phyloP scores from a whole-genome alignment of 2,888 invertebrate genomes.

The Thyatira batis region DNA sequence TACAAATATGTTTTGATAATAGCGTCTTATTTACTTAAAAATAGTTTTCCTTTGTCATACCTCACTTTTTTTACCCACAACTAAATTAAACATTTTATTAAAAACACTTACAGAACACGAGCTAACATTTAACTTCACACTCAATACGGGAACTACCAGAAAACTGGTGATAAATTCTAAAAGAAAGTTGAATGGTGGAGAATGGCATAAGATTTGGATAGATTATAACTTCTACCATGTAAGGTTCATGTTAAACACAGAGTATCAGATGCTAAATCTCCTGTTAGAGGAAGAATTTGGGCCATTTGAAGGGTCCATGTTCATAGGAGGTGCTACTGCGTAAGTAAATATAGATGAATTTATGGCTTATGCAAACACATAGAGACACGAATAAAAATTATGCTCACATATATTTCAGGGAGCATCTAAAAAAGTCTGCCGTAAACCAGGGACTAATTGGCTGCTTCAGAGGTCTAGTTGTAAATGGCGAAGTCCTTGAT shows the following conservation, averaged over 20 bases:
- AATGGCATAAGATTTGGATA: slow-evolving; percentile 98
- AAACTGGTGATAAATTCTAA: slow-evolving; percentile 92
- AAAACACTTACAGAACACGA: slow-evolving; percentile 85
- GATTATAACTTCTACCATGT: slow-evolving; percentile 97
- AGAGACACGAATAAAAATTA: too few species aligned
- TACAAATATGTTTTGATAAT: too few species aligned
- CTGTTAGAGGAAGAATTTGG: slow-evolving; percentile 94
- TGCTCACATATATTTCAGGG: slow-evolving; percentile 83
- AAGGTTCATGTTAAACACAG: slow-evolving; percentile 95
- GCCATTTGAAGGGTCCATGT: slow-evolving; percentile 96
- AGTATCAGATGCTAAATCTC: slow-evolving; percentile 93
- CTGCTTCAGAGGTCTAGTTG: slow-evolving; percentile 95
- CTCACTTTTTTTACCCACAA: too few species aligned
- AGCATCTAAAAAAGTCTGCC: slow-evolving; percentile 90
- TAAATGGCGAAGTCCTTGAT: slow-evolving; percentile 94
- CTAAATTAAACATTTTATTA: too few species aligned
- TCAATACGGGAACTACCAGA: slow-evolving; percentile 91
- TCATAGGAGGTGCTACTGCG: slow-evolving; percentile 96
- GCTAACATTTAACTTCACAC: slow-evolving; percentile 93
- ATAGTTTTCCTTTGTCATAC: too few species aligned
- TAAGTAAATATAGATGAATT: slow-evolving; percentile 77
- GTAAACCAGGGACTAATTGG: slow-evolving; percentile 95
- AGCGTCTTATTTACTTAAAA: too few species aligned
- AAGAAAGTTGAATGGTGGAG: slow-evolving; percentile 92
- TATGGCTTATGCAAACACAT: too few species aligned